Evolutionary conservation across 2,888 invertebrate genomes (phyloP).

Genomic region (Temnothorax rugatulus): DNA sequence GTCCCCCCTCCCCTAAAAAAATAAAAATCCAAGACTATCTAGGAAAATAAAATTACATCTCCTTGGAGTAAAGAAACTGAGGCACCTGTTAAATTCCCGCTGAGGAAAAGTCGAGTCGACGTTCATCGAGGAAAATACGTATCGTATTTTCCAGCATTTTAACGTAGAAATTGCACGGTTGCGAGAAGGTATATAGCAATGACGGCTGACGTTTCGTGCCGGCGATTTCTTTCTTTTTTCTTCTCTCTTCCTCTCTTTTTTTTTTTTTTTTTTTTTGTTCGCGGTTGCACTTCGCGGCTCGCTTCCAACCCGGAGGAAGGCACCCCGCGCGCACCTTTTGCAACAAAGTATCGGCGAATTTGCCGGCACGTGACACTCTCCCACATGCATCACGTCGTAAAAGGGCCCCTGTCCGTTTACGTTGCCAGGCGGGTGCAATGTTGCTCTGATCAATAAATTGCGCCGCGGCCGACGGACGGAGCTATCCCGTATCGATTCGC

Average conservation of each 20-base stretch:
- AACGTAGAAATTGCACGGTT: constrained; percentile 44
- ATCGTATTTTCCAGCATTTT: constrained; percentile 51
- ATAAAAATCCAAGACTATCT: neutral
- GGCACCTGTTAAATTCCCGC: constrained; percentile 51
- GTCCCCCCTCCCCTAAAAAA: neutral
- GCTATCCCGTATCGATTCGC: constrained; percentile 36
- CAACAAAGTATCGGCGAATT: constrained; percentile 41
- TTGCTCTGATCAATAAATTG: constrained; percentile 47
- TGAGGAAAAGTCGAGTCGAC: constrained; percentile 46
- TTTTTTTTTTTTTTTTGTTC: neutral
- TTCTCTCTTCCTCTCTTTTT: too few relatives aligned
- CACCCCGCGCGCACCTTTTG: neutral
- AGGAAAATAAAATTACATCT: constrained; percentile 39
- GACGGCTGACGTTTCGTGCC: constrained; percentile 45
- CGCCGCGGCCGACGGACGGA: neutral
- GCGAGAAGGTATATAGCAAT: constrained; percentile 11
- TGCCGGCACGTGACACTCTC: constrained; percentile 51
- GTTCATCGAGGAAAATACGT: constrained; percentile 45
- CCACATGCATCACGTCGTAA: constrained; percentile 52
- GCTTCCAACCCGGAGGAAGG: neutral
- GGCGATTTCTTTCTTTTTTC: constrained; percentile 6
- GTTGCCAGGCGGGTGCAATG: constrained; percentile 30
- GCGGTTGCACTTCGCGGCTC: constrained; percentile 8
- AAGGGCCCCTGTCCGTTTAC: constrained; percentile 37
- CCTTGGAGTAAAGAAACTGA: constrained; percentile 26